Evolutionary conservation across 2,113 vertebrate genomes (phyloP).

Genomic region (Phalacrocorax brasilianus): DNA sequence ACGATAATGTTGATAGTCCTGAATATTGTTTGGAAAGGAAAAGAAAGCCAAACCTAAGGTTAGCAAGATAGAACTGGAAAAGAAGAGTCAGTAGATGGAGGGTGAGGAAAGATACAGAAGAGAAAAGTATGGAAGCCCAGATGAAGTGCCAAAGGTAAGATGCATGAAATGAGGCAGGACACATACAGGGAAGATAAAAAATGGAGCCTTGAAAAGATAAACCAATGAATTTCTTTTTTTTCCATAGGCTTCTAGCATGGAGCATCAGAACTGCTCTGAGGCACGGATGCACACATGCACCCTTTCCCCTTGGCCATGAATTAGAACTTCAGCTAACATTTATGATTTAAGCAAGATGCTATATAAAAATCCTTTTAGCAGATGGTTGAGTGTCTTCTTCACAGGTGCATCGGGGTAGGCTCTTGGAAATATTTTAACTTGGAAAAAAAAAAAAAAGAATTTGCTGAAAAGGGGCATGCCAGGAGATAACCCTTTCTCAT

Average conservation of each 20-base stretch:
- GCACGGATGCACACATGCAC: not conserved
- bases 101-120: not conserved
- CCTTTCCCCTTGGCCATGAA: not conserved
- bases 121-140: not conserved
- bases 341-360: not conserved
- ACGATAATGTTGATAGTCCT: not conserved
- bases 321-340: not conserved
- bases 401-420: not conserved
- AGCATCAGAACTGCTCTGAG: not conserved
- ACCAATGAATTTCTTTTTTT: not conserved
- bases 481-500: not conserved
- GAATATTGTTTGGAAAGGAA: not conserved
- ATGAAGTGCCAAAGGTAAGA: not conserved
- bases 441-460: not conserved
- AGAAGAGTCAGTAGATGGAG: not conserved
- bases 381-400: not conserved
- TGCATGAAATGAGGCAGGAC: not conserved
- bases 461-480: not conserved
- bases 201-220: not conserved
- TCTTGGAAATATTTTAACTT: not conserved
- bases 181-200: not conserved
- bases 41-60: not conserved
- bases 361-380: not conserved
- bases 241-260: not conserved
- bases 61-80: not conserved